phyloP scores from a whole-genome alignment of 2,113 vertebrate species.

The Leptodactylus fuscus region DNA sequence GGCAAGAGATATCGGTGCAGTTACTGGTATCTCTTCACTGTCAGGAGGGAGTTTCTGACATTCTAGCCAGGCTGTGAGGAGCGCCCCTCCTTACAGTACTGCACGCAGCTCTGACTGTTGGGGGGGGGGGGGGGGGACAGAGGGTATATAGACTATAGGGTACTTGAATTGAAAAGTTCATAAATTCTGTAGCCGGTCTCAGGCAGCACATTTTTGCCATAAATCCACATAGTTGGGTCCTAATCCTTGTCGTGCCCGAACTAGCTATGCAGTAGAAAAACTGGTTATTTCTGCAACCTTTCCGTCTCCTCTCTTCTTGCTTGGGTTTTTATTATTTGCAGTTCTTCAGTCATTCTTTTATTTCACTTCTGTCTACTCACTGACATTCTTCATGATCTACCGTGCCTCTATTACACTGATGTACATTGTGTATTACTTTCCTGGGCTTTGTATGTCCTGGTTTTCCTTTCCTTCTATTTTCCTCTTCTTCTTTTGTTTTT shows the following conservation, averaged over 20 bases:
- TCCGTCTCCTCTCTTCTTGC: neutral
- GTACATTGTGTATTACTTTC: neutral
- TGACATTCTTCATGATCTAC: neutral
- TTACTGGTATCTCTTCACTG: no score
- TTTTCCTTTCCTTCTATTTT: neutral
- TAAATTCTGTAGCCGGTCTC: no score
- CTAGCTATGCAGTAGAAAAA: neutral
- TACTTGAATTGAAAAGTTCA: no score
- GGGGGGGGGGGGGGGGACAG: no score
- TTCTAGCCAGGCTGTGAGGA: no score
- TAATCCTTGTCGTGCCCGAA: neutral
- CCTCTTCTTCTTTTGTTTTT: neutral
- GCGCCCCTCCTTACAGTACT: no score
- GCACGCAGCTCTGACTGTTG: no score
- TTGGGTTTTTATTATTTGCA: neutral
- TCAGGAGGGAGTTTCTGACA: no score
- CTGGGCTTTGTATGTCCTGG: neutral
- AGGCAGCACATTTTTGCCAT: constrained; percentile 17
- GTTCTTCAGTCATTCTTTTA: no score
- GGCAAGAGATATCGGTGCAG: no score
- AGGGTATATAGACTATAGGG: no score
- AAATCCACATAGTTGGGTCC: neutral
- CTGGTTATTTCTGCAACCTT: neutral
- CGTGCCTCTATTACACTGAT: neutral
- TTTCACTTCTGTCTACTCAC: no score